These are phyloP conservation scores for Calliphora vicina DNA, from an alignment of 1,140 invertebrate species.

Conservation along the genomic window DNA sequence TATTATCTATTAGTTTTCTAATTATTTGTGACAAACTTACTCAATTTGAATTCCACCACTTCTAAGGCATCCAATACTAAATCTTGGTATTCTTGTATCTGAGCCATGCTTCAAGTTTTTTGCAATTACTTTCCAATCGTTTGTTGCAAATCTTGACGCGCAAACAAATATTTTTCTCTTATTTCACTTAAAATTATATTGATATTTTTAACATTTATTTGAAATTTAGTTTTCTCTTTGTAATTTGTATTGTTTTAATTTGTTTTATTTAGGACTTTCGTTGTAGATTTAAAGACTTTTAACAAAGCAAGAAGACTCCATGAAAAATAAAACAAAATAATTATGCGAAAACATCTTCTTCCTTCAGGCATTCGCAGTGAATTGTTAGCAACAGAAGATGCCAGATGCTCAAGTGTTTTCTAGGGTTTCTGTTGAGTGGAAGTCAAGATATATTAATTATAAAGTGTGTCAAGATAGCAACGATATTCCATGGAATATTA, in stretches of 20 bases:
- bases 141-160: conserved; percentile 46
- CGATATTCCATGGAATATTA: no score
- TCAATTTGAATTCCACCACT: conserved; percentile 79
- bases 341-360: not conserved
- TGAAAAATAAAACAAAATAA: not conserved
- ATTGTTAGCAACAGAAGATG: no score
- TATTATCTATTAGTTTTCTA: not conserved
- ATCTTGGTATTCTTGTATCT: conserved; percentile 65
- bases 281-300: conserved; percentile 28
- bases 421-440: no score
- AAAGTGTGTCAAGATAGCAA: no score
- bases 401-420: no score
- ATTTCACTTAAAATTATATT: conserved; percentile 7
- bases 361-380: conserved; percentile 38
- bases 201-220: not conserved
- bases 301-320: conserved; percentile 33
- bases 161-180: conserved; percentile 37
- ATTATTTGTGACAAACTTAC: conserved; percentile 63
- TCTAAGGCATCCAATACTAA: conserved; percentile 77
- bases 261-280: no score
- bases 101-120: conserved; percentile 52
- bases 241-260: no score
- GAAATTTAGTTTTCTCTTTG: no score
- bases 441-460: no score
- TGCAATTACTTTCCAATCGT: not conserved